Evolutionary conservation across 2,888 invertebrate species (phyloP), one percentile per base, ranked within the genome.

Genomic region (Odontocolon sp.): DNA sequence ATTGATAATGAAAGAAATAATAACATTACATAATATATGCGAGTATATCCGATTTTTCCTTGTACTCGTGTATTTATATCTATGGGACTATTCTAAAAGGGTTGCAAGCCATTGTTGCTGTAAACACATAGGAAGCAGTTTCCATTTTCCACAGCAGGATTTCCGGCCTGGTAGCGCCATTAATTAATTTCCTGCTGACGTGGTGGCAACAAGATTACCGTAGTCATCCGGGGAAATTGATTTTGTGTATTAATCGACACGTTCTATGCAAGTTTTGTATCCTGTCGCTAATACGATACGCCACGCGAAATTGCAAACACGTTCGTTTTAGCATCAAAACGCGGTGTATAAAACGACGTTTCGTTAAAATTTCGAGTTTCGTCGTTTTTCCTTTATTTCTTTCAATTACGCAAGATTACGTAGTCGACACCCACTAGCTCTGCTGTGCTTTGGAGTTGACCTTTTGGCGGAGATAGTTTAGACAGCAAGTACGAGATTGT

Each of bases 131-230:
- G n/a, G n/a, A n/a, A n/a, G n/a, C n/a, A n/a, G 45, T 45, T 45
- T 45, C 45, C 45, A 33, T 47, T 31, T 59, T 45, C 52, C 40
- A 42, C 11, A 14, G 21, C 9, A 64, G 45, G 74, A 61, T 77
- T 79, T 80, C 72, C 72, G 36, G 23, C 59, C 36, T 42, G 63
- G 71, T 52, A 5, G 47, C 40, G 14, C 68, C 6, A 6, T 33
- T 74, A 79, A 81, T 82, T 80, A 82, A 82, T 81, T 76, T 74
- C 59, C 31, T 16, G 6, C 47, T 71, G 78, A 80, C 68, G 74
- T 59, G 71, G 74, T 59, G 71, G 57, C 50, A 33, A 64, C 67
- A 70, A 76, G 77, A 82, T 84, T 84, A 82, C 78, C 77, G 42
- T 54, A 3, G 28, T 56, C 78, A 80, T 82, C 4, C 2, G 21